Base-by-base conservation (phyloP, 2,888 invertebrate species). In the Chrysina gloriosa region DNA sequence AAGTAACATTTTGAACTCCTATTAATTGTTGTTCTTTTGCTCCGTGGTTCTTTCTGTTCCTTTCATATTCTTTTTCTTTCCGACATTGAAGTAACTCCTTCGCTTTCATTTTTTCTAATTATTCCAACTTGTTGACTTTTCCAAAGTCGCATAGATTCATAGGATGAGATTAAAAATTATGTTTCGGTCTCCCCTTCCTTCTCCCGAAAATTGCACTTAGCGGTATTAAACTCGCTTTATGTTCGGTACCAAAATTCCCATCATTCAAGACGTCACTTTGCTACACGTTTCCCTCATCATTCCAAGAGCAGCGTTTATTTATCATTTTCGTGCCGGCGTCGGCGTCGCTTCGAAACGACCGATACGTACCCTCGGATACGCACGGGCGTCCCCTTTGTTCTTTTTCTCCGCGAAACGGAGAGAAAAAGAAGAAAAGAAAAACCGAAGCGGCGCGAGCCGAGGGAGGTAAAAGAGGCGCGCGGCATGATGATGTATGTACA, bases 271-370 rank as follows among this genome's bases (percentile, higher is more conserved):
- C 19, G 52, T 52, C 42, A 42, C 9, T 29, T 29, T 2, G 16
- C 29, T 25, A 31, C 27, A 23, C 27, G 9, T 25, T 42, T 27
- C 27, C 58, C 29, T 42, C 58, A 61, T 61, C 58, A 61, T 42
- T 36, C 27, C 45, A 42, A 61, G 42, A 45, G 42, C n/a, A n/a
- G n/a, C 58, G 58, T 42, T 61, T 61, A 61, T 61, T 61, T 42
- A 61, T 39, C 39, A 52, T 52, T 31, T 52, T 58, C 34, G 58
- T 56, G 42, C 3, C 7, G 42, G 9, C 16, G 36, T 11, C 14
- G 11, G 2, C 7, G 58, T 14, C 42, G 42, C 6, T 6, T 9
- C 19, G 45, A 45, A 45, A 45, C 45, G 9, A 9, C 16, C 45
- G 45, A 45, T 45, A 21, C 45, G 19, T 45, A 21, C 21, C 9